Conservation (phyloP, 1,140 invertebrate genomes). For the Ganaspis sp. region DNA sequence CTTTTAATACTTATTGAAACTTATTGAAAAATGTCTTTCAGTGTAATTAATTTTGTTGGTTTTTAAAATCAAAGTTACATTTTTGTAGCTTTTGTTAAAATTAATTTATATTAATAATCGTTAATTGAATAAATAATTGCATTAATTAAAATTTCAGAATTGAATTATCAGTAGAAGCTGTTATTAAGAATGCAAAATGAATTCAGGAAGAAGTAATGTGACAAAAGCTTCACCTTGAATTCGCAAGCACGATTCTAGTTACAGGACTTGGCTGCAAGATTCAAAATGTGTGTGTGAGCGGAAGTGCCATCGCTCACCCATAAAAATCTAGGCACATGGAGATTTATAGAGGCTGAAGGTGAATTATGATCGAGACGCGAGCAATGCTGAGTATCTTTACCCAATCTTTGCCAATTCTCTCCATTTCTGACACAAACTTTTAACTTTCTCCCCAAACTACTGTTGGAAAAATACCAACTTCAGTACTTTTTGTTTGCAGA, state of each 20-base stretch:
- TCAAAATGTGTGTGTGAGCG: background rate
- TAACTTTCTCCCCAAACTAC: background rate
- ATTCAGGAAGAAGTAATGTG: background rate
- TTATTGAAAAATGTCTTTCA: too few relatives aligned
- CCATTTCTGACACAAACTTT: background rate
- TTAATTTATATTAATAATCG: too few relatives aligned
- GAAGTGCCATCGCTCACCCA: background rate
- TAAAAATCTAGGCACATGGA: constrained; percentile 14
- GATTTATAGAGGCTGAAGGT: constrained; percentile 20
- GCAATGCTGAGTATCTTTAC: background rate
- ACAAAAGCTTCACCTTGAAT: background rate
- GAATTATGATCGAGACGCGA: constrained; percentile 9
- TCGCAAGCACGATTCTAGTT: background rate
- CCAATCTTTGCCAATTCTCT: constrained; percentile 6
- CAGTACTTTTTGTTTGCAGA: background rate
- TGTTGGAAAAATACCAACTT: constrained; percentile 2
- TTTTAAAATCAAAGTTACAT: too few relatives aligned
- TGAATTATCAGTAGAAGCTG: background rate
- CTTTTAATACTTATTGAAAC: too few relatives aligned
- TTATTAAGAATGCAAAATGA: constrained; percentile 17
- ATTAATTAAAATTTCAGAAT: too few relatives aligned
- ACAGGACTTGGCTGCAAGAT: background rate
- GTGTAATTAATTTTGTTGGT: too few relatives aligned
- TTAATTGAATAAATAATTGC: too few relatives aligned
- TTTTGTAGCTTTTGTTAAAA: too few relatives aligned